Percentiles rank a stretch among this genome's conserved stretches.
Evolutionary conservation across 2,113 vertebrate genomes (phyloP).

Genomic region (Seriola rivoliana): DNA sequence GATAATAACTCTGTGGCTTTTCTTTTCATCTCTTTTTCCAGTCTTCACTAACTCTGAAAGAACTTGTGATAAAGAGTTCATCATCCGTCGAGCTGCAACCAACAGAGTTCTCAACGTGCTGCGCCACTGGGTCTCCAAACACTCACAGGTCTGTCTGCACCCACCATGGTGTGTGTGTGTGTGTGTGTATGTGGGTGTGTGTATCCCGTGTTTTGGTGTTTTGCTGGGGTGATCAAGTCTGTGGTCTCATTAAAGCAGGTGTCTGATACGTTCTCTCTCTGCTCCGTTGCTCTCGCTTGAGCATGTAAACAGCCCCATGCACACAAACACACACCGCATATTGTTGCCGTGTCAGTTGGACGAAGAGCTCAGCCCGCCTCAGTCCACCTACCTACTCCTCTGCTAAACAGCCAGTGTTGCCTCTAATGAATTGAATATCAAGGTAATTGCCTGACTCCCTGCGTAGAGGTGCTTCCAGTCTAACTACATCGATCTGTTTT

Average conservation of each 20-base stretch:
- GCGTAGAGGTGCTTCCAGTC: conserved; percentile 40
- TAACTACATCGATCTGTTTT: conserved; percentile 75
- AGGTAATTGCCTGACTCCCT: conserved; percentile 67
- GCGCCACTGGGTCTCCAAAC: conserved; percentile 99
- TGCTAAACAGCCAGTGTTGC: conserved; percentile 34
- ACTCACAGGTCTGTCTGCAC: conserved; percentile 91
- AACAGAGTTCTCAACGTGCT: conserved; percentile 98
- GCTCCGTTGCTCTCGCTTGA: conserved; percentile 54
- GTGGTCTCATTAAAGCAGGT: conserved; percentile 72
- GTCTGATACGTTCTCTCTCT: conserved; percentile 37
- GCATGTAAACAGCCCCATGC: conserved; percentile 43
- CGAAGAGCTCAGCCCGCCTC: conserved; percentile 7
- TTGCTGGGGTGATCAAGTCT: conserved; percentile 38
- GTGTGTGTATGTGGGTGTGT: conserved; percentile 28
- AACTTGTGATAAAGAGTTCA: conserved; percentile 98
- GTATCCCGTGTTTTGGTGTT: conserved; percentile 21
- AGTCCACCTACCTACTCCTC: conserved; percentile 32
- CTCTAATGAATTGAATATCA: conserved; percentile 71
- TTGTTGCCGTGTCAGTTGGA: conserved; percentile 41
- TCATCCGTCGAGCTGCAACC: conserved; percentile 97
- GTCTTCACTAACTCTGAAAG: conserved; percentile 95
- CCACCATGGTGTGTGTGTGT: conserved; percentile 7
- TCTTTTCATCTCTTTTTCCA: conserved; percentile 58
- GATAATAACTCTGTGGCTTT: not conserved
- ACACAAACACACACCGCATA: conserved; percentile 38